Base-by-base conservation (phyloP, 2,888 invertebrate genomes). In the Drosophila maculinotata region DNA sequence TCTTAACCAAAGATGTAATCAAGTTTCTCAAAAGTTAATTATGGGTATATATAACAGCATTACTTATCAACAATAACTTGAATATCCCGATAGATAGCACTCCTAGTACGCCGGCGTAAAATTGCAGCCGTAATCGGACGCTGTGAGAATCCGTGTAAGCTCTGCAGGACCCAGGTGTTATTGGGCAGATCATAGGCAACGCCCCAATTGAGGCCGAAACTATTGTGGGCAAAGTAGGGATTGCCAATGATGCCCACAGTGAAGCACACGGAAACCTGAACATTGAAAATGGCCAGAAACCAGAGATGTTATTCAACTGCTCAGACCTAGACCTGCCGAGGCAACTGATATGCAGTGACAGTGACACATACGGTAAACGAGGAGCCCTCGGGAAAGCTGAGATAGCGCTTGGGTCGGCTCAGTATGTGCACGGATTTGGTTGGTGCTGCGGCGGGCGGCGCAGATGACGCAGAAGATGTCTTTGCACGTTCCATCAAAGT, bases 171-270 rank as follows among this genome's bases (percentile, higher is more conserved):
- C 88, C 93, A 93, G 0, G 93, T 92, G 28, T 91, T 91, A 67
- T 94, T 94, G 0, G 94, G 94, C 41, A 94, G 87, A 69, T 94
- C 93, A 51, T 95, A 95, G 0, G 95, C 94, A 42, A 95, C 93
- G 39, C 94, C 95, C 94, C 95, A 95, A 90, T 95, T 95, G 7
- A 95, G 87, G 1, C 94, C 94, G 75, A 94, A 94, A 6, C 93
- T 93, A 88, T 94, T 94, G 39, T 93, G 93, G 1, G 92, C 93
- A 2, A 92, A 93, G 0, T 92, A 90, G 1, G 94, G 94, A 81
- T 93, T 93, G 6, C 93, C 93, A 9, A 93, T 92, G 3, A 93
- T 83, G 76, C 93, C 93, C 1, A 94, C 92, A 26, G 94, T 94
- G 90, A 94, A 91, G 78, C 95, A 95, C 3, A 93, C 93, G 1